Conservation (phyloP, 1,140 invertebrate species). For the Phymastichus coffea region DNA sequence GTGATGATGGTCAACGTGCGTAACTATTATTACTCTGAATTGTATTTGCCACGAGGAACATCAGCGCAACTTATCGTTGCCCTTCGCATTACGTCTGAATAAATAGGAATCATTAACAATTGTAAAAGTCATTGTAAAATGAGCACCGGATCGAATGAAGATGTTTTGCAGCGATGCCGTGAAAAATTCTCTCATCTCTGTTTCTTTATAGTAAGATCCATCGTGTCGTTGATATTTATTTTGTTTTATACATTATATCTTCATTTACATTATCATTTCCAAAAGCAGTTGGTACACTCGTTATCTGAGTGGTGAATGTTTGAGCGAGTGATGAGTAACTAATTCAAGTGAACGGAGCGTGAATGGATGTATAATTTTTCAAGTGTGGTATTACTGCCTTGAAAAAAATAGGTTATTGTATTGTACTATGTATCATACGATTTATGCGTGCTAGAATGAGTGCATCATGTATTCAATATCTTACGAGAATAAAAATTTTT, state of each 20-base stretch:
- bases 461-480: conserved; percentile 28
- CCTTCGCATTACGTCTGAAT: conserved; percentile 4
- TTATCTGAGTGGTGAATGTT: conserved; percentile 30
- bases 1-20: conserved; percentile 28
- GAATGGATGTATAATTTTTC: conserved; percentile 16
- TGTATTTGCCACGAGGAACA: conserved; percentile 32
- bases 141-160: neutral
- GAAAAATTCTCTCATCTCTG: conserved; percentile 15
- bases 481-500: conserved; percentile 26
- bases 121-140: neutral
- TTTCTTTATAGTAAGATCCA: conserved; percentile 32
- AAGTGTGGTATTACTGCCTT: conserved; percentile 36
- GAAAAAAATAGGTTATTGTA: conserved; percentile 41
- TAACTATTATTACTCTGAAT: conserved; percentile 31
- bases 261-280: conserved; percentile 43
- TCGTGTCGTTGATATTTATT: conserved; percentile 50
- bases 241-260: conserved; percentile 48
- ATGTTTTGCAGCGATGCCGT: conserved; percentile 7
- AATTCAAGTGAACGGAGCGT: conserved; percentile 27
- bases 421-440: conserved; percentile 50
- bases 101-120: neutral
- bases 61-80: conserved; percentile 17
- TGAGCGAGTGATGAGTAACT: conserved; percentile 28
- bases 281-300: conserved; percentile 35
- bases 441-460: conserved; percentile 38